Evolutionary conservation across 2,888 invertebrate genomes (phyloP), one percentile per base, ranked within the genome.

Genomic region (Euproctis similis): DNA sequence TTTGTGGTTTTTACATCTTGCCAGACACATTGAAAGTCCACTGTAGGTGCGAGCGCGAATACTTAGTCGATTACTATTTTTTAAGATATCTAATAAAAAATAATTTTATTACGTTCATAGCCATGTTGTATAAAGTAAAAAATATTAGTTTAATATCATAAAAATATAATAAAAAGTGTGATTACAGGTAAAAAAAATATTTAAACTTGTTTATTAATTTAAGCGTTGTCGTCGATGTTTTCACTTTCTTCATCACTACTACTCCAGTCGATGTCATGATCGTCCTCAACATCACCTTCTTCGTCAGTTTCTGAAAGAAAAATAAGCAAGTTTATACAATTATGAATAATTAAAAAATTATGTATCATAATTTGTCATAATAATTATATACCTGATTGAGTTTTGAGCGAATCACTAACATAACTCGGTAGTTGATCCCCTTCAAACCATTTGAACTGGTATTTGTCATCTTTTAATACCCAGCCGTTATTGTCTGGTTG

Each of bases 401-500:
- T 18, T 7, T 11, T 30, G 11, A 11, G 17, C 5, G 41, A 42
- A 19, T 43, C 46, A 8, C 41, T 43, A 23, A 36, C 39, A 24
- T 11, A 43, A 40, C 29, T 39, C 25, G 45, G 43, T 25, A 46
- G 17, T 25, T 45, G 43, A 40, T 50, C 42, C 5, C 44, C 39
- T 34, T 42, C 38, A 23, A 43, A 46, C 45, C 45, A 46, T 36
- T 47, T 33, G 34, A 44, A 47, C 26, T 42, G 34, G 30, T 50
- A 50, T 22, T 46, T 24, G 18, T 41, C 22, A 39, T 42, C 22
- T 41, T 48, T 20, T 4, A 43, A 12, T 9, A 32, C 24, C 47
- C 49, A 49, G n/a, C 49, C 49, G 31, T 46, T 45, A 42, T 46
- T 45, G 7, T 35, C 42, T 4, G 40, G 42, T 31, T 35, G 8